Base-by-base conservation (phyloP, 2,888 invertebrate genomes). In the Agrochola circellaris region DNA sequence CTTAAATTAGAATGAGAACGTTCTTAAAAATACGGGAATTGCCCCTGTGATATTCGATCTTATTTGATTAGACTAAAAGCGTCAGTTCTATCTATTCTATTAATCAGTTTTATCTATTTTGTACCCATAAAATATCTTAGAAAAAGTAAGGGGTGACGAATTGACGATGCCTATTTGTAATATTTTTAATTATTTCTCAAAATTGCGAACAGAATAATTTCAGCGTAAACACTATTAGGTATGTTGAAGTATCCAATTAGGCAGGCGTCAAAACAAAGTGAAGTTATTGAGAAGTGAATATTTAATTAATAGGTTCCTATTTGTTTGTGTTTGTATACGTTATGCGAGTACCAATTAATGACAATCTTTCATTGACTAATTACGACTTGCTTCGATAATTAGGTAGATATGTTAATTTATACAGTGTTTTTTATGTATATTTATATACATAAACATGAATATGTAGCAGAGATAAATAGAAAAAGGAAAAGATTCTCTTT, bases 201-300 rank as follows among this genome's bases (percentile, higher is more conserved):
- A 60, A 65, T 58, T 54, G 0, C 6, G 11, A 61, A 77, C 30
- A 48, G 1, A 67, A 75, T 61, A 45, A 73, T 65, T 64, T 62
- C 11, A 68, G 68, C 38, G 34, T 67, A 81, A 70, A 65, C 64
- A 81, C 73, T 74, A 74, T 73, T 73, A n/a, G n/a, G n/a, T n/a
- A 77, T 69, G 71, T 79, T 73, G 23, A 77, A 79, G 70, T 79
- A 79, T 67, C 78, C 77, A 87, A 87, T 85, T 87, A 86, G 71
- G 56, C 42, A 51, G 73, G 61, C 62, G 66, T 73, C 71, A 74
- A 74, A 85, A 82, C 72, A 82, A 75, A 70, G 58, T 79, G 20
- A 67, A 77, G 67, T 81, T 66, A 76, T 76, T 65, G 80, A 76
- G 70, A 76, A 75, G 45, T 20, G 34, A 84, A 79, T 84, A 68